These are phyloP conservation scores for Xestia ashworthii DNA, from an alignment of 2,888 invertebrate species.

Conservation along the genomic window DNA sequence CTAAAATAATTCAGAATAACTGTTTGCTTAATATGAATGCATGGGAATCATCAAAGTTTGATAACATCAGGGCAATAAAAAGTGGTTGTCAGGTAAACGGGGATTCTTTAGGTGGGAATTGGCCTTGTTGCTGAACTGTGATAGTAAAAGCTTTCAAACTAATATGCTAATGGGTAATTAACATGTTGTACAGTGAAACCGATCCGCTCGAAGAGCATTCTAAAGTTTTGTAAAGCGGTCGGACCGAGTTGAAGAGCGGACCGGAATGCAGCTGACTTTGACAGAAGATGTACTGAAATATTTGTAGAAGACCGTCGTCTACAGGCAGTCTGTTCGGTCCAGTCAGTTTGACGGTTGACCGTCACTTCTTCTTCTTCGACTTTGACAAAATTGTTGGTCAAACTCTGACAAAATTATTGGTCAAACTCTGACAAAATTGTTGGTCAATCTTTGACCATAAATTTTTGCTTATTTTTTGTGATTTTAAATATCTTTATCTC, in stretches of 20 bases:
- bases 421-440: not conserved
- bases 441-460: not conserved
- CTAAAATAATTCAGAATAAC: conserved; percentile 16
- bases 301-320: not conserved
- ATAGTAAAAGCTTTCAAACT: conserved; percentile 2
- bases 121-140: not conserved
- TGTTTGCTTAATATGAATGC: not conserved
- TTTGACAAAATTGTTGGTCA: not conserved
- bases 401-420: not conserved
- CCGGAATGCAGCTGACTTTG: not conserved
- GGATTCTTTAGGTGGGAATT: conserved; percentile 15
- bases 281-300: not conserved
- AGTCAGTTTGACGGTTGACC: not conserved
- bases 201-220: not conserved
- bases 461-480: not conserved
- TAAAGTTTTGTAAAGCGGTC: not conserved
- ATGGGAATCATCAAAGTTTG: conserved; percentile 26
- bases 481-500: not conserved
- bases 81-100: conserved; percentile 8
- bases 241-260: not conserved
- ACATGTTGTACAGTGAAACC: not conserved
- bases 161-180: conserved; percentile 12
- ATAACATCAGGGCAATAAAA: conserved; percentile 38
- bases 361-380: not conserved
- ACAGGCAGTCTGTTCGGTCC: not conserved